Evolutionary conservation across 2,888 invertebrate genomes (phyloP).

Genomic region (Dorcus parallelipipedus): DNA sequence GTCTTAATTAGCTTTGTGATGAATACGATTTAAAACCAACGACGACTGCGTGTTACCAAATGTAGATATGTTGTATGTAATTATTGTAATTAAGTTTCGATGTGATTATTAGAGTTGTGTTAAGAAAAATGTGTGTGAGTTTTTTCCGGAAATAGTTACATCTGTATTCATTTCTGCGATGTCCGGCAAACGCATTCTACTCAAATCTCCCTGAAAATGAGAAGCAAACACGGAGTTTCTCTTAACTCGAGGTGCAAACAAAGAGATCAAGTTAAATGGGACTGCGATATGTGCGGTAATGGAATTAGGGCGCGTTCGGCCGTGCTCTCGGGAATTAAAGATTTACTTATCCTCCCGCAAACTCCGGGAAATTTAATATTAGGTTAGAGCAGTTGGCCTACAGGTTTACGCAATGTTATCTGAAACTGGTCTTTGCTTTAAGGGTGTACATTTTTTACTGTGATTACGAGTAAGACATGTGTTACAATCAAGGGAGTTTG

Average conservation of each 20-base stretch:
- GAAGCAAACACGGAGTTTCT: constrained; percentile 45
- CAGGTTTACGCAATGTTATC: not conserved
- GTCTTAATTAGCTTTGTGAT: constrained; percentile 2
- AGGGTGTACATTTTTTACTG: no score
- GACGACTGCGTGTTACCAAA: no score
- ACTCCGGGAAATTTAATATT: constrained; percentile 12
- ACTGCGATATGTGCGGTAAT: constrained; percentile 35
- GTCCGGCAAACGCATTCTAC: constrained; percentile 1
- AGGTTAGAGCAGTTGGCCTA: constrained; percentile 14
- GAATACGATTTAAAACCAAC: no score
- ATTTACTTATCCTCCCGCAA: constrained; percentile 8
- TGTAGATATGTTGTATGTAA: no score
- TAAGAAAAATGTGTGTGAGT: no score
- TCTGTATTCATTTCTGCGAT: constrained; percentile 4
- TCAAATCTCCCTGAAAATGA: constrained; percentile 1
- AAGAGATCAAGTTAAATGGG: constrained; percentile 41
- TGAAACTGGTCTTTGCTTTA: no score
- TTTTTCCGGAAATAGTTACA: not conserved
- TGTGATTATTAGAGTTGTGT: no score
- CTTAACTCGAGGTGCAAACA: constrained; percentile 48
- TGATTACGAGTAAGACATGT: no score
- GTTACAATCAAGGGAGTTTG: no score
- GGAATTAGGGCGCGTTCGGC: constrained; percentile 37
- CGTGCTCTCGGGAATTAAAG: constrained; percentile 24
- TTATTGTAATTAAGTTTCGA: no score